phyloP scores from a whole-genome alignment of 2,888 invertebrate species.

The Boloria euphrosyne region DNA sequence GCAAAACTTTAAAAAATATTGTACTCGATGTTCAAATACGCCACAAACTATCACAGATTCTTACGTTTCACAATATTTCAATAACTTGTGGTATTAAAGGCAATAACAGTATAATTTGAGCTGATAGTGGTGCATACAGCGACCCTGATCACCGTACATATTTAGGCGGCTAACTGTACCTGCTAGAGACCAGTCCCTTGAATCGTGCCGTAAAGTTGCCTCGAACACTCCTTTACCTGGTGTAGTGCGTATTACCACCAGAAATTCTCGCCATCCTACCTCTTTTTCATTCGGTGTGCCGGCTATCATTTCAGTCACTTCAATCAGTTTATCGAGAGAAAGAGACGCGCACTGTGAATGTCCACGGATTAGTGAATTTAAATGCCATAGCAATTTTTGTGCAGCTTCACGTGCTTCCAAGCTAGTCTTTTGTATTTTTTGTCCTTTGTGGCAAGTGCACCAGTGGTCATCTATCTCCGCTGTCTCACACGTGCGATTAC shows the following conservation, averaged over 20 bases:
- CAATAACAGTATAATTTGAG: constrained; percentile 92
- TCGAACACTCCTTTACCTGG: constrained; percentile 91
- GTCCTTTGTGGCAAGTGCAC: constrained; percentile 92
- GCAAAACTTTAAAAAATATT: constrained; percentile 10
- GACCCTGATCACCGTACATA: constrained; percentile 90
- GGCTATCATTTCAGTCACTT: constrained; percentile 84
- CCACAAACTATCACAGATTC: constrained; percentile 42
- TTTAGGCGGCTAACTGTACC: constrained; percentile 91
- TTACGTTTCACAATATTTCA: constrained; percentile 23
- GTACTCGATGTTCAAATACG: constrained; percentile 16
- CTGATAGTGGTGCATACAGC: constrained; percentile 88
- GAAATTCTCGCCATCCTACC: constrained; percentile 82
- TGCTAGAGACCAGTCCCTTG: constrained; percentile 72
- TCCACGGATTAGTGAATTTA: constrained; percentile 84
- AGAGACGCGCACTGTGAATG: constrained; percentile 86
- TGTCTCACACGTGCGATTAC: constrained; percentile 87
- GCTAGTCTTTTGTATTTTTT: constrained; percentile 79
- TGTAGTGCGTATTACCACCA: constrained; percentile 83
- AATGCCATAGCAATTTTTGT: constrained; percentile 81
- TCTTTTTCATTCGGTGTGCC: constrained; percentile 61
- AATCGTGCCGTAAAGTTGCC: constrained; percentile 84
- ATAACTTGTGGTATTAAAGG: constrained; percentile 44
- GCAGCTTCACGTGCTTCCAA: constrained; percentile 82
- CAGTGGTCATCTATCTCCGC: constrained; percentile 92
- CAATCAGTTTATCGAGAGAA: constrained; percentile 82